A percentile compares a stretch with the other conserved stretches of the same genome.
phyloP scores from a whole-genome alignment of 2,888 invertebrate species.

The Cryptocheilus praepositus region DNA sequence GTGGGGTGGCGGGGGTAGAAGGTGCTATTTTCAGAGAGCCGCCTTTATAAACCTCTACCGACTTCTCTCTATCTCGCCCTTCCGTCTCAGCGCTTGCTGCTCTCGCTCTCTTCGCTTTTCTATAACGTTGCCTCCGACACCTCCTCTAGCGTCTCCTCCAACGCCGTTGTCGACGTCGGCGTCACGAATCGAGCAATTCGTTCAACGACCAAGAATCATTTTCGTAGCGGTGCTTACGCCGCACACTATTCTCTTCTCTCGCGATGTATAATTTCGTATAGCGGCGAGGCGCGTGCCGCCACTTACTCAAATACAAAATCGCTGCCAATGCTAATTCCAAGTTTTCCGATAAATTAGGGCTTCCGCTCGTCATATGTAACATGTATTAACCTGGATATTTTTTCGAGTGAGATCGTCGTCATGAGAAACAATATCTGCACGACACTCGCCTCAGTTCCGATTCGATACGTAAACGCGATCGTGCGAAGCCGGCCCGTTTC shows the following conservation, averaged over 20 bases:
- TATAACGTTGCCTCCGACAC: background rate
- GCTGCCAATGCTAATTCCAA: background rate
- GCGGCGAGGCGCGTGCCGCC: too few species aligned
- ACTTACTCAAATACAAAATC: constrained; percentile 1
- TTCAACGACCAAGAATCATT: constrained; percentile 23
- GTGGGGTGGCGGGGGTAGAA: constrained; percentile 54
- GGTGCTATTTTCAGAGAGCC: constrained; percentile 61
- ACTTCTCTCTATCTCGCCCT: too few species aligned
- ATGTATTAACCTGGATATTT: too few species aligned
- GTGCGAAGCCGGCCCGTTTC: too few species aligned
- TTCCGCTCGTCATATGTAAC: too few species aligned
- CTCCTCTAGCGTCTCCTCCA: constrained; percentile 5
- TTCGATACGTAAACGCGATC: too few species aligned
- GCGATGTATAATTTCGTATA: constrained; percentile 2
- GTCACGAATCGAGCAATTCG: constrained; percentile 3
- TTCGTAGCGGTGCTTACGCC: background rate
- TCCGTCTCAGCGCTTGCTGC: too few species aligned
- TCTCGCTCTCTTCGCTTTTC: background rate
- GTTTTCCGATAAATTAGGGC: too few species aligned
- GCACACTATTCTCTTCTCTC: background rate
- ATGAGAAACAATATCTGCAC: too few species aligned
- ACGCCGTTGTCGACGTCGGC: constrained; percentile 26
- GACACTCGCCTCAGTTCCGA: too few species aligned
- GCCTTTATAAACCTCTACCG: constrained; percentile 26
- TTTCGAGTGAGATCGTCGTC: too few species aligned